These are phyloP conservation scores for Mus spretus DNA, from an alignment of 2,797 vertebrate genomes.

Conservation along the genomic window DNA sequence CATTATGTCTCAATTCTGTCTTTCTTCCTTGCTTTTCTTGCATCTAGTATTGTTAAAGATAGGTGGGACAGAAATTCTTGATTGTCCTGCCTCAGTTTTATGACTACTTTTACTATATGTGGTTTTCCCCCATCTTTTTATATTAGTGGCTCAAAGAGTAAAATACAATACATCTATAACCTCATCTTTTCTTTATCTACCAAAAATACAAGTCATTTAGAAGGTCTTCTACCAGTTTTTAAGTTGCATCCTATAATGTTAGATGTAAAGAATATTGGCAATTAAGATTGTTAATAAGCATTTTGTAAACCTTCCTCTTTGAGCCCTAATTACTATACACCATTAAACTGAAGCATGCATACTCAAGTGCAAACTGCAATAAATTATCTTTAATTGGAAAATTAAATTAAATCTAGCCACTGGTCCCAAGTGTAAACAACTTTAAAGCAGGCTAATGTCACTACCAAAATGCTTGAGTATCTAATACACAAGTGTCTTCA, in stretches of 20 bases:
- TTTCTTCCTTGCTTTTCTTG: neutral
- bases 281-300: conserved; percentile 73
- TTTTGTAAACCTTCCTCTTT: conserved; percentile 61
- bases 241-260: neutral
- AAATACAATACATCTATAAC: neutral
- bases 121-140: neutral
- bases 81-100: neutral
- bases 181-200: neutral
- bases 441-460: conserved; percentile 40
- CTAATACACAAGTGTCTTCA: neutral
- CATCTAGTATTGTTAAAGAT: neutral
- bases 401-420: conserved; percentile 77
- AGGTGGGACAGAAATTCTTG: neutral
- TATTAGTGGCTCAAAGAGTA: neutral
- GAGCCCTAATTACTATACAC: conserved; percentile 39
- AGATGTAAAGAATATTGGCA: neutral
- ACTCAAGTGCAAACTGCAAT: conserved; percentile 32
- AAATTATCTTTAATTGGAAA: conserved; percentile 78
- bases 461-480: neutral
- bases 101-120: neutral
- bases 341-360: conserved; percentile 47
- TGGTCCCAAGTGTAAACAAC: conserved; percentile 47
- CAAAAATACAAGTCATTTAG: neutral
- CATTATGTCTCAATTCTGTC: rapidly evolving
- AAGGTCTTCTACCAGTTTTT: neutral